A percentile compares a stretch with the other conserved stretches of the same genome.
These are phyloP conservation scores for Hydropotes inermis DNA, from an alignment of 2,113 vertebrate genomes.

Conservation along the genomic window DNA sequence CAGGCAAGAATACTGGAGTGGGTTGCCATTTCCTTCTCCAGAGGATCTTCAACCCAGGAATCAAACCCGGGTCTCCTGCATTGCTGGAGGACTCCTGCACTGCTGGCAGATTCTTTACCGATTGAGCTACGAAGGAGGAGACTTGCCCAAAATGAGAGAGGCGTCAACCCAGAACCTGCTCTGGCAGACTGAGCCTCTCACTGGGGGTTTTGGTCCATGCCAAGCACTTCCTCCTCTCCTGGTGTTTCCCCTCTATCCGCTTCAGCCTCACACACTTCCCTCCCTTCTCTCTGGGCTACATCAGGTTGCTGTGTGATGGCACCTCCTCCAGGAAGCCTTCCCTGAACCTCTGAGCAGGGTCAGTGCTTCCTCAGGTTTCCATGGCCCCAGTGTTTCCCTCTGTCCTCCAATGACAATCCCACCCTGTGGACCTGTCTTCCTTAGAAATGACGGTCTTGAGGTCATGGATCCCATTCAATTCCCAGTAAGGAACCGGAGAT, in stretches of 20 bases:
- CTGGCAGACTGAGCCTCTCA: not conserved
- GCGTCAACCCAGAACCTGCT: not conserved
- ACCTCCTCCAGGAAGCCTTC: not conserved
- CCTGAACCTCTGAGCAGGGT: not conserved
- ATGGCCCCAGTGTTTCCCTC: not conserved
- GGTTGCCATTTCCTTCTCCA: not conserved
- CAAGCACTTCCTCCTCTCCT: not conserved
- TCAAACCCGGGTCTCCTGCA: not conserved
- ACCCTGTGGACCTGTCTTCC: not conserved
- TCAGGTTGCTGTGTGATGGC: not conserved
- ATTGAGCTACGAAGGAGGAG: not conserved
- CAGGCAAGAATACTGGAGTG: not conserved
- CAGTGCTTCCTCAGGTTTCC: not conserved
- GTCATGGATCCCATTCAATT: not conserved
- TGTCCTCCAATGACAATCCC: not conserved
- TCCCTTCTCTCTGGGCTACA: not conserved
- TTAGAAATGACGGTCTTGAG: not conserved
- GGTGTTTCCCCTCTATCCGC: not conserved
- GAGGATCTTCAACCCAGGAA: not conserved
- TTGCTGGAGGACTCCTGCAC: not conserved
- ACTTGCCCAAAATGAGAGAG: not conserved
- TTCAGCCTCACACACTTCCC: not conserved
- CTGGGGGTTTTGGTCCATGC: not conserved
- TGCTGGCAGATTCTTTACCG: not conserved
- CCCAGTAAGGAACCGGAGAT: not conserved